A percentile compares a stretch with the other conserved stretches of the same genome.
These are phyloP conservation scores for Leptura quadrifasciata DNA, from an alignment of 2,888 invertebrate genomes.

Conservation along the genomic window DNA sequence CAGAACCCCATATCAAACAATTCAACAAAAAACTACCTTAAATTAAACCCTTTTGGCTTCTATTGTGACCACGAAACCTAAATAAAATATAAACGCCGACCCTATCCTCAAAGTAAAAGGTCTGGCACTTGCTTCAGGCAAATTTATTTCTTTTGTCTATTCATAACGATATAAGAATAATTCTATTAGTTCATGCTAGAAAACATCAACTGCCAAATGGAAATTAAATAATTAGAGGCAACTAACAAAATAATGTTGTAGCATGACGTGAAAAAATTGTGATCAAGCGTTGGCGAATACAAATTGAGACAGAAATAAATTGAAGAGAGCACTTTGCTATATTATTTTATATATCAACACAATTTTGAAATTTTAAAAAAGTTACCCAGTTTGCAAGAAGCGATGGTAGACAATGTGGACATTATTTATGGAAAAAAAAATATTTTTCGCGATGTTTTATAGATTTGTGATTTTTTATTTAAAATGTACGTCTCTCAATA, in stretches of 20 bases:
- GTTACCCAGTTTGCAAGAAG: too few relatives aligned
- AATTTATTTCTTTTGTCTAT: not conserved
- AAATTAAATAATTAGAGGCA: not conserved
- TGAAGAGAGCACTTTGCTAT: too few relatives aligned
- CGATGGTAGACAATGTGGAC: too few relatives aligned
- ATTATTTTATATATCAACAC: too few relatives aligned
- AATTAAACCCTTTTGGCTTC: slow-evolving; percentile 4
- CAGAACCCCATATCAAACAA: slow-evolving; percentile 4
- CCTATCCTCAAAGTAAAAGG: slow-evolving; percentile 5
- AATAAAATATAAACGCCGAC: slow-evolving; percentile 6
- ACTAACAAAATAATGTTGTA: not conserved
- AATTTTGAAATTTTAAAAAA: too few relatives aligned
- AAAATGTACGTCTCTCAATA: too few relatives aligned
- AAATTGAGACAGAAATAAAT: too few relatives aligned
- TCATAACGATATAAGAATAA: not conserved
- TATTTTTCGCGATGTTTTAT: too few relatives aligned
- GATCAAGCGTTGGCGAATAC: too few relatives aligned
- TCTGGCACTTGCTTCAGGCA: not conserved
- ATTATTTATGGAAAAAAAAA: too few relatives aligned
- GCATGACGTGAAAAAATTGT: too few relatives aligned
- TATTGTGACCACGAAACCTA: not conserved
- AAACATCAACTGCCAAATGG: not conserved
- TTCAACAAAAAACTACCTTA: slow-evolving; percentile 1
- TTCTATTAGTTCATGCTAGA: not conserved
- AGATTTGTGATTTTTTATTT: too few relatives aligned